phyloP scores from a whole-genome alignment of 2,797 vertebrate genomes.

The Lithobates sylvaticus region DNA sequence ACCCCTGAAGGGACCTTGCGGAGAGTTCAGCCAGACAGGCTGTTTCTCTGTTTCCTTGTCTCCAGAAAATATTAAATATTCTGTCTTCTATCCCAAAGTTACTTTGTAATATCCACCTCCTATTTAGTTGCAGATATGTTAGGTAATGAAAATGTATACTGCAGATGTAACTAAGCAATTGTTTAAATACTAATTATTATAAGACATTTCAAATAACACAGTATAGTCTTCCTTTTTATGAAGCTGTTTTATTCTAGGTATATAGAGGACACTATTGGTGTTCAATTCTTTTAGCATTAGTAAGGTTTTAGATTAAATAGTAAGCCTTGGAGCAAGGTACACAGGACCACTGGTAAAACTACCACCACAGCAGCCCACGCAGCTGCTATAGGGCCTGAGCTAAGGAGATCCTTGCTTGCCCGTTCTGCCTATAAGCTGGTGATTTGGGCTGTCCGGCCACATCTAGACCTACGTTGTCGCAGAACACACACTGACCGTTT shows the following conservation, averaged over 20 bases:
- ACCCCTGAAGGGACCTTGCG: constrained; percentile 17
- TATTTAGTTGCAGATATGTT: neutral
- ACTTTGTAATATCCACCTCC: neutral
- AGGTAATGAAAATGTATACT: neutral
- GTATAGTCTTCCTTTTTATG: neutral
- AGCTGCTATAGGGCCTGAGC: no score
- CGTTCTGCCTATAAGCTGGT: no score
- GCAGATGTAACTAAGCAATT: neutral
- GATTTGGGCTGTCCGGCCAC: no score
- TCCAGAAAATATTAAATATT: constrained; percentile 10
- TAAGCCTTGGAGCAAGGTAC: neutral
- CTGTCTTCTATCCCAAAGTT: constrained; percentile 7
- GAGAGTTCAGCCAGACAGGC: constrained; percentile 32
- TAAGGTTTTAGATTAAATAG: neutral
- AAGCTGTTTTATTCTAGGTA: neutral
- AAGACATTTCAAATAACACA: neutral
- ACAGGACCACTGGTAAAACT: neutral
- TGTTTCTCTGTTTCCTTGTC: constrained; percentile 2
- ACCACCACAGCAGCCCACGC: no score
- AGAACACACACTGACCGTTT: no score
- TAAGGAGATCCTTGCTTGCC: no score
- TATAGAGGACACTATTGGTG: neutral
- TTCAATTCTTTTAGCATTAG: neutral
- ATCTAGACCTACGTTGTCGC: no score
- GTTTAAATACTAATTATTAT: neutral